Evolutionary conservation across 2,797 vertebrate genomes (phyloP).

Genomic region (Heliangelus exortis): DNA sequence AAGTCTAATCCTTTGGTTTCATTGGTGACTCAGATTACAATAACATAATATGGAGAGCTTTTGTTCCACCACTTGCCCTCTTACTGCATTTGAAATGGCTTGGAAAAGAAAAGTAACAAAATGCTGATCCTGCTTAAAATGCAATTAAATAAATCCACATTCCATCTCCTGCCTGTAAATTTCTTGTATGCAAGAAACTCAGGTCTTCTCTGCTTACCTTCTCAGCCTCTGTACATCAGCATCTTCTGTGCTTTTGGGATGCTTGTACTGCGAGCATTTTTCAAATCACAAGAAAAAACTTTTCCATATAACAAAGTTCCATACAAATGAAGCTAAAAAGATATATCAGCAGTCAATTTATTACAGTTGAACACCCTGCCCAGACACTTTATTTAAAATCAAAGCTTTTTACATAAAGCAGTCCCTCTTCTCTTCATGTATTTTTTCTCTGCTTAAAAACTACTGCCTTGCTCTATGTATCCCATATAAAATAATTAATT

Average conservation of each 20-base stretch:
- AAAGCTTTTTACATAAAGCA: conserved; percentile 30
- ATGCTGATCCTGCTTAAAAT: conserved; percentile 15
- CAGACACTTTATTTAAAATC: conserved; percentile 50
- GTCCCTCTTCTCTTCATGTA: conserved; percentile 2
- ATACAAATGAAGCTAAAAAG: conserved; percentile 33
- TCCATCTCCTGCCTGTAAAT: not conserved
- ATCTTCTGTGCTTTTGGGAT: not conserved
- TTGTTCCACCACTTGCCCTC: not conserved
- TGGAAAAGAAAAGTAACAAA: conserved; percentile 30
- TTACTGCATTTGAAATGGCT: conserved; percentile 2
- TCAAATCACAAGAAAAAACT: not conserved
- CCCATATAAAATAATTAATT: conserved; percentile 19
- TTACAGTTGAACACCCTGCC: conserved; percentile 57
- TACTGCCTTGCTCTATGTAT: conserved; percentile 9
- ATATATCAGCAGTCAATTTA: conserved; percentile 49
- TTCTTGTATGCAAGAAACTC: not conserved
- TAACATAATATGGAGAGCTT: not conserved
- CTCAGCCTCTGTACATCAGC: not conserved
- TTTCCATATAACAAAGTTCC: conserved; percentile 18
- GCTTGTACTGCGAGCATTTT: not conserved
- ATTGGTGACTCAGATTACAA: conserved; percentile 33
- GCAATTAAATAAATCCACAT: not conserved
- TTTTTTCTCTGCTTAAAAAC: conserved; percentile 56
- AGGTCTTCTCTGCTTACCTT: not conserved
- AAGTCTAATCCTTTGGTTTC: conserved; percentile 47